Conservation (phyloP, 2,888 invertebrate species). For the Poecilobothrus nobilitatus region DNA sequence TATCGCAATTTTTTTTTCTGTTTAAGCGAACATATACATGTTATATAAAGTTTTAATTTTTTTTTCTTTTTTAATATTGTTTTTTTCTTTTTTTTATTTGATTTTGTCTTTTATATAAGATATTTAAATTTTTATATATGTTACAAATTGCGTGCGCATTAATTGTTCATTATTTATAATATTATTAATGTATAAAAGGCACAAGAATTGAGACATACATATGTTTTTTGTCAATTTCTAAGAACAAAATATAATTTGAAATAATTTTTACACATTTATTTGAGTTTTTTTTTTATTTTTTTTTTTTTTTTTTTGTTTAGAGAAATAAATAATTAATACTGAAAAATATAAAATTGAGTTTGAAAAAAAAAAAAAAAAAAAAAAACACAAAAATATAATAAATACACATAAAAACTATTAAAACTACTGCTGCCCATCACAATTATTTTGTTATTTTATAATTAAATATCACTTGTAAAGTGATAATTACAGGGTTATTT, state of each 20-base stretch:
- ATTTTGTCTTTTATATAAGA: neutral
- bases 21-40: too few relatives aligned
- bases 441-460: neutral
- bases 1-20: too few relatives aligned
- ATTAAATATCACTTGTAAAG: neutral
- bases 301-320: too few relatives aligned
- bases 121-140: neutral
- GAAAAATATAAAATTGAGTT: neutral
- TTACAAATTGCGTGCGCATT: too few relatives aligned
- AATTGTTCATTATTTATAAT: neutral
- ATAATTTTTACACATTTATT: too few relatives aligned
- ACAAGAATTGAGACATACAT: neutral
- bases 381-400: neutral
- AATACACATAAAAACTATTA: constrained; percentile 1
- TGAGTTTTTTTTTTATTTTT: too few relatives aligned
- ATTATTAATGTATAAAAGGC: constrained; percentile 3
- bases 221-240: neutral
- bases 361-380: too few relatives aligned
- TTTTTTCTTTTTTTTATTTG: neutral
- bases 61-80: too few relatives aligned
- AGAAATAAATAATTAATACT: constrained; percentile 1
- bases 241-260: too few relatives aligned
- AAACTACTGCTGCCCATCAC: constrained; percentile 4
- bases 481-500: neutral
- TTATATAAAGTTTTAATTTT: too few relatives aligned